Conservation (phyloP, 1,140 invertebrate genomes). For the Sarcophaga peregrina region DNA sequence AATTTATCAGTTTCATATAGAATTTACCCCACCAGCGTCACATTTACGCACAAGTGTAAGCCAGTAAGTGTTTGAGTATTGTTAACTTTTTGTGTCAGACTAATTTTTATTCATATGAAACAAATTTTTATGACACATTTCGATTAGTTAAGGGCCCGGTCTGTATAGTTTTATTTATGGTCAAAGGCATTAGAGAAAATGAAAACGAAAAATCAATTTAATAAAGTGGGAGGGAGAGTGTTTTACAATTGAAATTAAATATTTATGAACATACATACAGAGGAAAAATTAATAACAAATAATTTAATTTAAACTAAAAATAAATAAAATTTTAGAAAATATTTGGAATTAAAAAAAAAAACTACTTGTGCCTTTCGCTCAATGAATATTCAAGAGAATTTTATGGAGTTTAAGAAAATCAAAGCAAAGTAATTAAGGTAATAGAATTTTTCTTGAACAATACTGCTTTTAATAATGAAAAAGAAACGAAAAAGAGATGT, state of each 20-base stretch:
- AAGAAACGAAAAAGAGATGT: too few species aligned
- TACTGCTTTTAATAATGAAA: too few species aligned
- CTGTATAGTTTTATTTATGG: background rate
- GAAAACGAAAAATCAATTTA: conserved; percentile 1
- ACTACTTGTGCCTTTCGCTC: too few species aligned
- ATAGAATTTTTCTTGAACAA: too few species aligned
- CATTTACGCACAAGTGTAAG: background rate
- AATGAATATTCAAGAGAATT: too few species aligned
- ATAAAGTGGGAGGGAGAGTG: background rate
- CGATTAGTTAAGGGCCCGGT: conserved; percentile 20
- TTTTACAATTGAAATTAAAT: background rate
- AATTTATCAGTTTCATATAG: conserved; percentile 36
- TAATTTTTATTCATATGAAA: conserved; percentile 38
- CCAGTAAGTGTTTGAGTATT: background rate
- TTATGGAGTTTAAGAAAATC: too few species aligned
- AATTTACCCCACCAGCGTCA: background rate
- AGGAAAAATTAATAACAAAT: too few species aligned
- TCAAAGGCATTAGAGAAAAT: background rate
- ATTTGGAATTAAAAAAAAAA: too few species aligned
- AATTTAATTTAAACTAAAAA: too few species aligned
- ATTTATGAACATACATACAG: too few species aligned
- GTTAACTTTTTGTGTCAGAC: conserved; percentile 13
- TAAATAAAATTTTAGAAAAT: too few species aligned
- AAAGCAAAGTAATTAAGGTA: too few species aligned
- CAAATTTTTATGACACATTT: conserved; percentile 39